Evolutionary conservation across 2,888 invertebrate species (phyloP).

Genomic region (Selenia dentaria): DNA sequence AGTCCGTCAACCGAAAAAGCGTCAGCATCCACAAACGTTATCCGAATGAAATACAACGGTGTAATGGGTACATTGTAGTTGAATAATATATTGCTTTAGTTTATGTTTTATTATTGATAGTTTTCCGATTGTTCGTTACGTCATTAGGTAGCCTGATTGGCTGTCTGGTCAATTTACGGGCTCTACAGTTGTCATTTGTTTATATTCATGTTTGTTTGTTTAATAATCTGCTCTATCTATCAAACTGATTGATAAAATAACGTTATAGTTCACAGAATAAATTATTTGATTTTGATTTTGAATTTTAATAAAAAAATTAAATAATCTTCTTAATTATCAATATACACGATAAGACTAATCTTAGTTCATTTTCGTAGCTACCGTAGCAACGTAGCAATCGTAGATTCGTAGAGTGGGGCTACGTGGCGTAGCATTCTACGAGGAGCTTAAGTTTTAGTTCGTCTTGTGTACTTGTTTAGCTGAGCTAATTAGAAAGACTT

Average conservation of each 20-base stretch:
- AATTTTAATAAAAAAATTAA: too few relatives aligned
- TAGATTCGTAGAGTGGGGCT: background rate
- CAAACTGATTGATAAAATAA: too few relatives aligned
- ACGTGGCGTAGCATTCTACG: background rate
- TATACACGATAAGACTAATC: too few relatives aligned
- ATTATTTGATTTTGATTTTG: too few relatives aligned
- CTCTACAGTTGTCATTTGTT: background rate
- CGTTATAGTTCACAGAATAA: too few relatives aligned
- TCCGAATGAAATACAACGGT: slow-evolving; percentile 24
- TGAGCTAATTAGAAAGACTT: too few relatives aligned
- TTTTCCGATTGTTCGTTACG: background rate
- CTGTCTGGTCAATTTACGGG: background rate
- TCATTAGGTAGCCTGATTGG: background rate
- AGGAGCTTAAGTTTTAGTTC: background rate
- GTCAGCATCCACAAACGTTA: slow-evolving; percentile 37
- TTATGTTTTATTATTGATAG: slow-evolving; percentile 14
- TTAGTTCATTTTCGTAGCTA: background rate
- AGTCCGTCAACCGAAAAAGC: slow-evolving; percentile 52
- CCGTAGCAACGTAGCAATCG: background rate
- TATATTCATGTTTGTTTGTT: too few relatives aligned
- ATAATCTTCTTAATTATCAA: too few relatives aligned
- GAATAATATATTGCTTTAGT: slow-evolving; percentile 9
- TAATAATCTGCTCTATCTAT: too few relatives aligned
- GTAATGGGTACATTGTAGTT: slow-evolving; percentile 30
- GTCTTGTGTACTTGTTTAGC: too few relatives aligned